Percentiles rank a stretch among this genome's conserved stretches.
Conservation (phyloP, 2,113 vertebrate genomes). For the Rafetus swinhoei region DNA sequence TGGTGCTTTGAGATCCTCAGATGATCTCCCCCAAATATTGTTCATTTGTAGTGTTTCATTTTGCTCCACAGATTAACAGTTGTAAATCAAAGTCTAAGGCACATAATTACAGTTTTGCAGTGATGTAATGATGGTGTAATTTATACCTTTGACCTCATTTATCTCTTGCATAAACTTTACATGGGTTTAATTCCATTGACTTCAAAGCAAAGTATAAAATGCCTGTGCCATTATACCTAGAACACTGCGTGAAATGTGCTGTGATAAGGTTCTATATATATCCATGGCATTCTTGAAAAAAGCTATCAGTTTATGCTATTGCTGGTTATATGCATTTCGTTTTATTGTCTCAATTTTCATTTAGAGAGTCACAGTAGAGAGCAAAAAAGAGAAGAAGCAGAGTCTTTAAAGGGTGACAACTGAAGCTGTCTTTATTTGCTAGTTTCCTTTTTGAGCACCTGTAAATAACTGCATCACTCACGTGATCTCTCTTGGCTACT, state of each 20-base stretch:
- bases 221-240: fast-evolving
- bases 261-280: not conserved
- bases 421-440: not conserved
- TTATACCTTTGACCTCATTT: not conserved
- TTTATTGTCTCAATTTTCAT: not conserved
- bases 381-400: not conserved
- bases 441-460: not conserved
- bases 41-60: not conserved
- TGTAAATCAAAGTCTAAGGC: not conserved
- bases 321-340: not conserved
- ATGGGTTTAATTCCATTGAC: not conserved
- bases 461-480: not conserved
- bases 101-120: not conserved
- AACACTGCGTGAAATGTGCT: not conserved
- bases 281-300: not conserved
- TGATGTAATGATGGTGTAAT: not conserved
- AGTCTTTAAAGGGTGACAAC: not conserved
- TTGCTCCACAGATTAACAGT: not conserved
- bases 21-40: not conserved
- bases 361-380: not conserved
- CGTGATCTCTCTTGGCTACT: not conserved
- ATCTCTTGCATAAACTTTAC: not conserved
- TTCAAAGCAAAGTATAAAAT: not conserved
- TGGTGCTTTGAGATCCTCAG: not conserved
- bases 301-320: not conserved